phyloP scores from a whole-genome alignment of 1,140 invertebrate species.

The Papilio glaucus region DNA sequence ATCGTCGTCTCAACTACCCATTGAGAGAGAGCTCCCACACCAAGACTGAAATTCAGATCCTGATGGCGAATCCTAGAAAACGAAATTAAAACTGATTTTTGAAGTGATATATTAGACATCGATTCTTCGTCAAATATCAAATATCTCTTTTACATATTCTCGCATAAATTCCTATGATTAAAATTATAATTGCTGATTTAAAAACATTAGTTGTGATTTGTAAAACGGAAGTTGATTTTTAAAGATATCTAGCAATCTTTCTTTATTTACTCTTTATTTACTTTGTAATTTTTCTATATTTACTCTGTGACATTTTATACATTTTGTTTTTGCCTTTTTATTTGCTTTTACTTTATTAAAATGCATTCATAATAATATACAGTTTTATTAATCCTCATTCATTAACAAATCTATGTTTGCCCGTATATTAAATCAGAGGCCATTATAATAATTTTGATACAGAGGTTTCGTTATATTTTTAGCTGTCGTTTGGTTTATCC shows the following conservation, averaged over 20 bases:
- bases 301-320: not conserved
- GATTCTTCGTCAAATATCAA: too few relatives aligned
- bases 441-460: not conserved
- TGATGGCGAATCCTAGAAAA: conserved; percentile 67
- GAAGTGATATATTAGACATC: too few relatives aligned
- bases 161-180: too few relatives aligned
- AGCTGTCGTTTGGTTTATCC: conserved; percentile 45
- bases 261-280: too few relatives aligned
- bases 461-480: conserved; percentile 32
- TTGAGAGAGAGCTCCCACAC: conserved; percentile 67
- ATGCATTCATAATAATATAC: not conserved
- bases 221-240: not conserved
- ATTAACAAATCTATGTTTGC: too few relatives aligned
- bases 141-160: too few relatives aligned
- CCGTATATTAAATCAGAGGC: not conserved
- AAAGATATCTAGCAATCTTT: not conserved
- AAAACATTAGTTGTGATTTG: too few relatives aligned
- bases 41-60: conserved; percentile 72
- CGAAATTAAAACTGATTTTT: conserved; percentile 27
- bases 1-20: conserved; percentile 67
- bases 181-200: not conserved
- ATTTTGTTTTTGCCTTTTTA: not conserved
- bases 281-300: not conserved
- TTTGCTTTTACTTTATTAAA: conserved; percentile 14
- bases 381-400: too few relatives aligned